Conservation (phyloP, 2,888 invertebrate genomes). For the Callimorpha dominula region DNA sequence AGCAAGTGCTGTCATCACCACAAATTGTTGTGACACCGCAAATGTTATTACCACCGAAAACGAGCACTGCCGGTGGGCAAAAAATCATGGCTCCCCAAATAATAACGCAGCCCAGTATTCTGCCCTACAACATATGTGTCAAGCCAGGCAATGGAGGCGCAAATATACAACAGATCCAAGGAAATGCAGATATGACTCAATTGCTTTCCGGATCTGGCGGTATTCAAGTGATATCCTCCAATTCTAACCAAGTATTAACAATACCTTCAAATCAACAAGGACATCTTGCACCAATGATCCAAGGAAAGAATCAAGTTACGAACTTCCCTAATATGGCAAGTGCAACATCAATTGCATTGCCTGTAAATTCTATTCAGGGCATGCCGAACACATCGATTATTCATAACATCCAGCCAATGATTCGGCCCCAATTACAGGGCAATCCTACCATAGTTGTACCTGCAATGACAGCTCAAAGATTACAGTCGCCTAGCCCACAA, state of each 20-base stretch:
- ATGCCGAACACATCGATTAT: slow-evolving; percentile 81
- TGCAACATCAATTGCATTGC: slow-evolving; percentile 81
- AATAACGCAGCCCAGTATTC: slow-evolving; percentile 78
- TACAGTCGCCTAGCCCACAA: slow-evolving; percentile 78
- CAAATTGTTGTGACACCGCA: slow-evolving; percentile 85
- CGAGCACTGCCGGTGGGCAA: slow-evolving; percentile 72
- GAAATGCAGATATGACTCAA: slow-evolving; percentile 78
- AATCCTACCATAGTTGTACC: slow-evolving; percentile 83
- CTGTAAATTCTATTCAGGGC: slow-evolving; percentile 82
- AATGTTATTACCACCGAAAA: slow-evolving; percentile 82
- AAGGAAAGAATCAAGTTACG: slow-evolving; percentile 79
- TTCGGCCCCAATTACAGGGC: slow-evolving; percentile 80
- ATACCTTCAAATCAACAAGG: slow-evolving; percentile 79
- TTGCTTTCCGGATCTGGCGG: slow-evolving; percentile 79
- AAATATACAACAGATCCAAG: slow-evolving; percentile 81
- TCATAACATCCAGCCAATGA: slow-evolving; percentile 84
- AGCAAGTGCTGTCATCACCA: slow-evolving; percentile 81
- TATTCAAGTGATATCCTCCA: slow-evolving; percentile 84
- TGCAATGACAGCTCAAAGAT: slow-evolving; percentile 79
- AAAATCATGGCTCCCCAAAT: slow-evolving; percentile 80
- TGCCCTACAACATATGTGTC: slow-evolving; percentile 84
- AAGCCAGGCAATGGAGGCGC: slow-evolving; percentile 76
- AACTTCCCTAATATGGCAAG: slow-evolving; percentile 84
- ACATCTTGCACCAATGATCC: slow-evolving; percentile 74
- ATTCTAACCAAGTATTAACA: slow-evolving; percentile 82